These are phyloP conservation scores for Motacilla alba DNA, from an alignment of 2,113 vertebrate species.

Conservation along the genomic window DNA sequence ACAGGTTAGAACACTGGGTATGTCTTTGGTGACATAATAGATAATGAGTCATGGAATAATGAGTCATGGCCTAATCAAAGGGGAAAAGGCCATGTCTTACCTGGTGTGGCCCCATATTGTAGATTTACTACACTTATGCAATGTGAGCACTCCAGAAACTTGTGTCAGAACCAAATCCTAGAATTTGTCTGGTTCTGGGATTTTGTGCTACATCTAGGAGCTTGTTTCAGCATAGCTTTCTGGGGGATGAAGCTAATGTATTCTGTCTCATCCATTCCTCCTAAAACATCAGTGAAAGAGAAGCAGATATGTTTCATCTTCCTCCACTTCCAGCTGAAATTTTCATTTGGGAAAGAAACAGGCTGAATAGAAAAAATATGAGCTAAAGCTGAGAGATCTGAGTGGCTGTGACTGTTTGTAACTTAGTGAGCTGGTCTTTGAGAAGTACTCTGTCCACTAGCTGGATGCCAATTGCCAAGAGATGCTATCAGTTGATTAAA, in stretches of 20 bases:
- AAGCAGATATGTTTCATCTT: neutral
- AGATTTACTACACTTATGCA: neutral
- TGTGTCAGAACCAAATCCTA: neutral
- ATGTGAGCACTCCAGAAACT: neutral
- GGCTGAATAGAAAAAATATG: neutral
- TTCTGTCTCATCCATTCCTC: neutral
- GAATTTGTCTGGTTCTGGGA: neutral
- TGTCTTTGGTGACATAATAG: neutral
- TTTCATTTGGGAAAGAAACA: neutral
- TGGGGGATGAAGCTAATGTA: neutral
- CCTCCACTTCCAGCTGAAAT: neutral
- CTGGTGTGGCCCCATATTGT: neutral
- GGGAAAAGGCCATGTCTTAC: neutral
- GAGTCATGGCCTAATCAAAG: neutral
- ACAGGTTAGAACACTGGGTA: neutral
- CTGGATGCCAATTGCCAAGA: constrained; percentile 53
- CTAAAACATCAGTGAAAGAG: neutral
- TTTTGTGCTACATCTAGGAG: neutral
- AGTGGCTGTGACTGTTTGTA: neutral
- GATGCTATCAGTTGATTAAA: constrained; percentile 82
- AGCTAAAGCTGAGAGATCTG: neutral
- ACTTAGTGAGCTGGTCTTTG: neutral
- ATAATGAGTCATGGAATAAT: neutral
- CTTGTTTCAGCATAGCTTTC: neutral
- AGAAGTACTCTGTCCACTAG: constrained; percentile 37